Percentiles rank a stretch among this genome's conserved stretches.
Evolutionary conservation across 2,888 invertebrate genomes (phyloP).

Genomic region (Ormyrus pomaceus): DNA sequence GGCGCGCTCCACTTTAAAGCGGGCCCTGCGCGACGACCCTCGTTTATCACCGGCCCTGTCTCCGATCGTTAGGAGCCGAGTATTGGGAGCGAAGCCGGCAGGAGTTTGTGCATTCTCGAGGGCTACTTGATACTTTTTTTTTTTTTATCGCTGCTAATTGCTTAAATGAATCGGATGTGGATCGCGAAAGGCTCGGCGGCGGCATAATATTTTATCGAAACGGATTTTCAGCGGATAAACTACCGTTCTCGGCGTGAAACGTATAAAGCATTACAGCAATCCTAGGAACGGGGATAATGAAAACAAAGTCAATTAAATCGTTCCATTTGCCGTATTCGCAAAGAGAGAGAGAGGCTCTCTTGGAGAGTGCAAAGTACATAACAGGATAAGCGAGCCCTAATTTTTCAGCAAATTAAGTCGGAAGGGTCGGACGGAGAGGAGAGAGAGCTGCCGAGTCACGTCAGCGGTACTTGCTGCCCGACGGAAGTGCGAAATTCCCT

Average conservation of each 20-base stretch:
- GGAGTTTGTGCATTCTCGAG: constrained; percentile 7
- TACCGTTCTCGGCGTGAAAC: no score
- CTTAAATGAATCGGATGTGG: no score
- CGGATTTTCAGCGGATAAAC: no score
- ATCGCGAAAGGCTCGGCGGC: no score
- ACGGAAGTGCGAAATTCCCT: constrained; percentile 37
- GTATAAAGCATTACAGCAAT: no score
- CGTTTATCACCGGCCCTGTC: constrained; percentile 42
- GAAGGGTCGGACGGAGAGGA: not conserved
- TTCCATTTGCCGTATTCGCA: no score
- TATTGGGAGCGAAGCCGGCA: not conserved
- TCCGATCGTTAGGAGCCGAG: constrained; percentile 35
- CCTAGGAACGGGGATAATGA: no score
- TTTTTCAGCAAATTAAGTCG: constrained; percentile 28
- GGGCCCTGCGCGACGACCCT: not conserved
- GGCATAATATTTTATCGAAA: no score
- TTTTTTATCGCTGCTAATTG: no score
- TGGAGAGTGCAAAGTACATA: not conserved
- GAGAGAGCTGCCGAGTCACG: constrained; percentile 2
- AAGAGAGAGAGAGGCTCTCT: not conserved
- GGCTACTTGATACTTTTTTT: not conserved
- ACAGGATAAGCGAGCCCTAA: constrained; percentile 9
- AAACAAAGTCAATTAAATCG: no score
- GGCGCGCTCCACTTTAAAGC: not conserved
- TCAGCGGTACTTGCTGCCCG: not conserved